These are phyloP conservation scores for Dusona sp. DNA, from an alignment of 2,888 invertebrate genomes.

Conservation along the genomic window DNA sequence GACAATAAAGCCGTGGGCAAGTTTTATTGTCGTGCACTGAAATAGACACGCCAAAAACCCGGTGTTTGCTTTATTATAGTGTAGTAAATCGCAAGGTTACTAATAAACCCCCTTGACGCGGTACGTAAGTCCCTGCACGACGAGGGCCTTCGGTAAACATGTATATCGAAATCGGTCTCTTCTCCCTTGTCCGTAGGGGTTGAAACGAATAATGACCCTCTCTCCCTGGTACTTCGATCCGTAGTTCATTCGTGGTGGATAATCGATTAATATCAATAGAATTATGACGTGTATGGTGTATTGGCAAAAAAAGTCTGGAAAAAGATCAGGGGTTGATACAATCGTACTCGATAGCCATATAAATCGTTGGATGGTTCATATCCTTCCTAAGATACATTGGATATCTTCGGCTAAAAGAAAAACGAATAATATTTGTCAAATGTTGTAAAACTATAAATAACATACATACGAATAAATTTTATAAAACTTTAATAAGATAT, in stretches of 20 bases:
- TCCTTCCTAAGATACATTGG: slow-evolving; percentile 17
- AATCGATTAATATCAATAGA: slow-evolving; percentile 84
- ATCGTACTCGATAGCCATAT: slow-evolving; percentile 35
- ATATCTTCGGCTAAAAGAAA: neutral
- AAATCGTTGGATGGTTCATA: slow-evolving; percentile 34
- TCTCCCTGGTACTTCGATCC: slow-evolving; percentile 34
- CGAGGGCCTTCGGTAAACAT: slow-evolving; percentile 63
- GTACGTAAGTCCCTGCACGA: slow-evolving; percentile 47
- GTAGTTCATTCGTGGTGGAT: slow-evolving; percentile 42
- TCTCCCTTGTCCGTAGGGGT: slow-evolving; percentile 58
- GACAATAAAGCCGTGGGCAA: slow-evolving; percentile 44
- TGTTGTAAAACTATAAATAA: neutral
- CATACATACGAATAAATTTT: neutral
- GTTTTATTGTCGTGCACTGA: slow-evolving; percentile 52
- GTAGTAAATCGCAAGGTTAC: slow-evolving; percentile 53
- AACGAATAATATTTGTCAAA: neutral
- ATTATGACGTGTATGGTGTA: slow-evolving; percentile 78
- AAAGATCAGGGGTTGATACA: slow-evolving; percentile 52
- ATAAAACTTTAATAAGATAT: neutral
- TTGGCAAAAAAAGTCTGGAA: slow-evolving; percentile 51
- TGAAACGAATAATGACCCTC: slow-evolving; percentile 51
- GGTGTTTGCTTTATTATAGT: slow-evolving; percentile 58
- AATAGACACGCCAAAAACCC: slow-evolving; percentile 42
- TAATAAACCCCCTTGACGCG: slow-evolving; percentile 58
- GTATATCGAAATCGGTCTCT: slow-evolving; percentile 63